A percentile compares a stretch with the other conserved stretches of the same genome.
Conservation (phyloP, 2,797 vertebrate genomes). For the Nannoperca obscura region DNA sequence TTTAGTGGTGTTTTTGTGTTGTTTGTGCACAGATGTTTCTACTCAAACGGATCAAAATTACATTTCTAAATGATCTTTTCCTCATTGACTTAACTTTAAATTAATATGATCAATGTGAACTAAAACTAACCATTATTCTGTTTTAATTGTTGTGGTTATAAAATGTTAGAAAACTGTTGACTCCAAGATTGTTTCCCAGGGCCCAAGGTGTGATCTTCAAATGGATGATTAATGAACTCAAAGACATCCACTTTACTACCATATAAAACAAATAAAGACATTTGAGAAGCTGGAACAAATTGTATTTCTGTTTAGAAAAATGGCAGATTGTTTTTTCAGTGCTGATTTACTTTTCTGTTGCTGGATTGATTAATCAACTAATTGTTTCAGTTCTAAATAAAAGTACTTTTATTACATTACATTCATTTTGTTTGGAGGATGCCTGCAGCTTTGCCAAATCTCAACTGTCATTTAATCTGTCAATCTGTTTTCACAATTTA, state of each 20-base stretch:
- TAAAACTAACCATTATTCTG: neutral
- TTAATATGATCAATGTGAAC: neutral
- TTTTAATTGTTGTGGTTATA: neutral
- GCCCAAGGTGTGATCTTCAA: neutral
- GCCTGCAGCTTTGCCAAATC: neutral
- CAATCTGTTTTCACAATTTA: no score
- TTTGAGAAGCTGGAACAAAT: neutral
- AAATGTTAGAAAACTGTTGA: neutral
- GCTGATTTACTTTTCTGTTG: neutral
- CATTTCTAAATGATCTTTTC: neutral
- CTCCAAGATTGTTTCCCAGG: neutral
- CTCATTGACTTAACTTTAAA: neutral
- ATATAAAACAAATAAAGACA: neutral
- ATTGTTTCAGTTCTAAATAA: neutral
- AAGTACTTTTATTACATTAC: neutral
- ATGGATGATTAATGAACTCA: neutral
- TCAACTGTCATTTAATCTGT: neutral
- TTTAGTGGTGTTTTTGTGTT: neutral
- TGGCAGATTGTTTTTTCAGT: neutral
- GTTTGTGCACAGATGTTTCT: constrained; percentile 11
- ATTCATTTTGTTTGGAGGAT: neutral
- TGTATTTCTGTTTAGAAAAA: neutral
- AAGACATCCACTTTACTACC: neutral
- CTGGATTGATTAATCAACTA: neutral
- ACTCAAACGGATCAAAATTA: neutral